phyloP scores from a whole-genome alignment of 2,888 invertebrate species.

The Geotrupes spiniger region DNA sequence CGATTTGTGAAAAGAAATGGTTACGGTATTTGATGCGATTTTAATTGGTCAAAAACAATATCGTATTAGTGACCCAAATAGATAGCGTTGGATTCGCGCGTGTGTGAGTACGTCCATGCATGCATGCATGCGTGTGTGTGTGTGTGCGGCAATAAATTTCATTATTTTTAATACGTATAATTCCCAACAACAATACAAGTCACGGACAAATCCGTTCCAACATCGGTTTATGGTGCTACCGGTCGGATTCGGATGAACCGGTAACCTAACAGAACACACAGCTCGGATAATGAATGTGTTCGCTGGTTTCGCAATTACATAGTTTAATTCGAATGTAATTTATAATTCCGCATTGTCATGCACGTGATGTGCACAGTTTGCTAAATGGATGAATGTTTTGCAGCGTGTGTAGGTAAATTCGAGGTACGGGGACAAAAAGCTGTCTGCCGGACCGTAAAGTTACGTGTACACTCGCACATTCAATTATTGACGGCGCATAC shows the following conservation, averaged over 20 bases:
- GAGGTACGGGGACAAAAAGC: slow-evolving; percentile 32
- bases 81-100: slow-evolving; percentile 6
- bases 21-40: not conserved
- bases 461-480: slow-evolving; percentile 11
- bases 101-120: no score
- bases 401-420: slow-evolving; percentile 33
- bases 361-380: slow-evolving; percentile 50
- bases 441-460: slow-evolving; percentile 32
- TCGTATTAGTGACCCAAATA: slow-evolving; percentile 10
- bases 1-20: no score
- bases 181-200: slow-evolving; percentile 40
- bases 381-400: slow-evolving; percentile 47
- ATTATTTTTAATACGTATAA: slow-evolving; percentile 32
- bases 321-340: slow-evolving; percentile 54
- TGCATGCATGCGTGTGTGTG: not conserved
- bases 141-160: slow-evolving; percentile 27
- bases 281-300: slow-evolving; percentile 48
- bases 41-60: slow-evolving; percentile 5
- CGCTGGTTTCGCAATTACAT: slow-evolving; percentile 52
- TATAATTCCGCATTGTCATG: slow-evolving; percentile 53
- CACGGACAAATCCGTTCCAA: slow-evolving; percentile 40
- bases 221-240: slow-evolving; percentile 33
- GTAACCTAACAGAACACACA: slow-evolving; percentile 27
- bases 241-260: slow-evolving; percentile 29
- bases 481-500: not conserved